Percentiles rank a stretch among this genome's conserved stretches.
Conservation (phyloP, 2,888 invertebrate species). For the Drosophila mercatorum region DNA sequence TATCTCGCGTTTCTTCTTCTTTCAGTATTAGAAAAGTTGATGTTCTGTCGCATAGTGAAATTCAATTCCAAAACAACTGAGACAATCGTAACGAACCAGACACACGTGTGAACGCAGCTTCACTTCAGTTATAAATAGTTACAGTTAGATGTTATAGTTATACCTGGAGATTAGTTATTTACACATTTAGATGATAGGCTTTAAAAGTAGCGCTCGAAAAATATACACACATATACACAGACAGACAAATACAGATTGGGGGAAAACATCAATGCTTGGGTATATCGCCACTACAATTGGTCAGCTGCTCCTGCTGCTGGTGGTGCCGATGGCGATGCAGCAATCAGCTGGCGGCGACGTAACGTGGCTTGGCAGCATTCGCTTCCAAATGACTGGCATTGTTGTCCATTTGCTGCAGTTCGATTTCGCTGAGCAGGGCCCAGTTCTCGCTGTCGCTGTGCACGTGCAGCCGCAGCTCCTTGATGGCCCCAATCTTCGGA, state of each 20-base stretch:
- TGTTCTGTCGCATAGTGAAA: neutral
- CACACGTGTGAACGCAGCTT: constrained; percentile 23
- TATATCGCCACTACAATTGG: constrained; percentile 22
- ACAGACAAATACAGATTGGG: constrained; percentile 21
- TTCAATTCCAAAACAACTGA: constrained; percentile 6
- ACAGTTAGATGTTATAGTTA: constrained; percentile 31
- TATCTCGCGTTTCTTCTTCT: neutral
- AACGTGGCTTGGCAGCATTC: constrained; percentile 65
- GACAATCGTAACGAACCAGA: neutral
- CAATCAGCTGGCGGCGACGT: constrained; percentile 72
- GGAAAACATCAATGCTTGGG: constrained; percentile 25
- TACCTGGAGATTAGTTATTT: constrained; percentile 52
- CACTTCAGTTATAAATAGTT: constrained; percentile 31
- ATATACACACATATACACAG: constrained; percentile 59
- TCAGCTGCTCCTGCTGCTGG: constrained; percentile 11
- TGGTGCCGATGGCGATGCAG: constrained; percentile 63
- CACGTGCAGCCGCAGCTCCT: constrained; percentile 90
- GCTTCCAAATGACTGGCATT: constrained; percentile 49
- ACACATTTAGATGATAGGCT: constrained; percentile 62
- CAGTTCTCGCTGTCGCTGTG: constrained; percentile 93
- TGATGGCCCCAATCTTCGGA: constrained; percentile 88
- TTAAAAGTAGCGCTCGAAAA: constrained; percentile 68
- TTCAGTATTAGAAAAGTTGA: constrained; percentile 1
- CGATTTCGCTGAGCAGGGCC: constrained; percentile 93
- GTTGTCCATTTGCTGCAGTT: constrained; percentile 86